Percentiles rank a stretch among this genome's conserved stretches.
Evolutionary conservation across 2,888 invertebrate species (phyloP).

Genomic region (Leptinotarsa juncta): DNA sequence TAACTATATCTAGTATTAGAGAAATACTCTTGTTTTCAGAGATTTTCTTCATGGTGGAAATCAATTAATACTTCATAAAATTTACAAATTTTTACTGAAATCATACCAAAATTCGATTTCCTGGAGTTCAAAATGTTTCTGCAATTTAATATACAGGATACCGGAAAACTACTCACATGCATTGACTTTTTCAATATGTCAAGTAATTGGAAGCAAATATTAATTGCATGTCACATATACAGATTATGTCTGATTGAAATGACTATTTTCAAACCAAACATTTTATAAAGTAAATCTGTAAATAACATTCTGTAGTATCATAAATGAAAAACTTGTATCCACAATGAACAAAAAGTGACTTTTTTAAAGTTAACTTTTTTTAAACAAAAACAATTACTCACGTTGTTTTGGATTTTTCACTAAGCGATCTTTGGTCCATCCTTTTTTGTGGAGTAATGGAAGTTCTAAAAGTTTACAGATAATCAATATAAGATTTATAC

Average conservation of each 20-base stretch:
- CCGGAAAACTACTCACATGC: too few relatives aligned
- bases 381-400: slow-evolving; percentile 28
- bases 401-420: slow-evolving; percentile 35
- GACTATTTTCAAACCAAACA: neutral
- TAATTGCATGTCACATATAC: neutral
- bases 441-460: slow-evolving; percentile 18
- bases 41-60: too few relatives aligned
- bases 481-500: neutral
- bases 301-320: neutral
- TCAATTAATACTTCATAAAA: too few relatives aligned
- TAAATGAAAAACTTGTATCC: neutral
- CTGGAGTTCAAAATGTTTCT: too few relatives aligned
- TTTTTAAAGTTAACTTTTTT: neutral
- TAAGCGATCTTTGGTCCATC: neutral
- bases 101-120: too few relatives aligned
- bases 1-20: too few relatives aligned
- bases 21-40: too few relatives aligned
- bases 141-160: too few relatives aligned
- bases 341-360: neutral
- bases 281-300: neutral
- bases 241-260: neutral
- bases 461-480: neutral
- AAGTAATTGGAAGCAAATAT: neutral
- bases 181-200: neutral
- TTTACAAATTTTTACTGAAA: too few relatives aligned